Evolutionary conservation across 2,888 invertebrate genomes (phyloP), one percentile per base, ranked within the genome.

Genomic region (Rotaria macrura): DNA sequence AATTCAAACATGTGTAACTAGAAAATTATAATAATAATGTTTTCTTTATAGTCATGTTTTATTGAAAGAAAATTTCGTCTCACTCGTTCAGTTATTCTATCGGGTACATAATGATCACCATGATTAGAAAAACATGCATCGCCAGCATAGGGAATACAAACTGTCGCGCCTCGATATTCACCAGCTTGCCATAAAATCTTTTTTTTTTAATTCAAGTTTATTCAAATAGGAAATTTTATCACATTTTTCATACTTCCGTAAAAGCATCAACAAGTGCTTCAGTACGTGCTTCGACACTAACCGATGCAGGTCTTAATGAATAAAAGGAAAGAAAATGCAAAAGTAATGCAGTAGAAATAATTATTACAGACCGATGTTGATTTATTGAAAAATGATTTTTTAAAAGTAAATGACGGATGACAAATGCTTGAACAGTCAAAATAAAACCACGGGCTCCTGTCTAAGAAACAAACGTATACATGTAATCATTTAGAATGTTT

Each of bases 351-450:
- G 17, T 17, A 17, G 14, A 3, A 14, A 49, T 14, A 49, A 49
- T 49, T 23, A 14, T 14, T 40, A 43, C 43, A 40, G 2, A 79
- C 79, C 79, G 43, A 79, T 79, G 79, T 79, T 43, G 43, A 43
- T 12, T 43, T 40, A 0, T 2, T 10, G 79, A 79, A n/a, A 79
- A n/a, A 12, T n/a, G 5, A 43, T 79, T 79, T 43, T 79, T 79
- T 6, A 43, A 1, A 10, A 79, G n/a, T n/a, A 79, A 79, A 43
- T 40, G 43, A 10, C 79, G 79, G 20, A 90, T 83, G 25, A 90
- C 57, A 86, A 88, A 89, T 38, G 88, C 89, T 87, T 90, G 89
- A 47, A 90, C 87, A 87, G 89, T 88, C 29, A 89, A 87, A 20
- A 89, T 88, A 65, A 90, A 79, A 5, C 89, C 89, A 72, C 88